Percentiles rank a stretch among this genome's conserved stretches.
Evolutionary conservation across 2,888 invertebrate species (phyloP).

Genomic region (Heterodera filipjevi): DNA sequence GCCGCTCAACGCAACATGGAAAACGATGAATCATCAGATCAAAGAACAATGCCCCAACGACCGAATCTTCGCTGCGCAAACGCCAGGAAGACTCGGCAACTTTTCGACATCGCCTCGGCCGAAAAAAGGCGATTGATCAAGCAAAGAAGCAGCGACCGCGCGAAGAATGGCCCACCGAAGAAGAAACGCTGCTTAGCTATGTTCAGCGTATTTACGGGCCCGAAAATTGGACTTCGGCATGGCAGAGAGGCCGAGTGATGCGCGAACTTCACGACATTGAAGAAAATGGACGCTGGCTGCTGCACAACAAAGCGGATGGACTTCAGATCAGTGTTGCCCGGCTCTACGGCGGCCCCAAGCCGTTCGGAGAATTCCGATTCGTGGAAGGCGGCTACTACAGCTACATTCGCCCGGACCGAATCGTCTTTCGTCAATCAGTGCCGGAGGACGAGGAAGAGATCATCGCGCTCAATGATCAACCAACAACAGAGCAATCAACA

Average conservation of each 20-base stretch:
- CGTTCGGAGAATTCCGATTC: background rate
- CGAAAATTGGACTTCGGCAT: background rate
- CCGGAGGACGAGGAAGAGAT: background rate
- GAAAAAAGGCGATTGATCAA: background rate
- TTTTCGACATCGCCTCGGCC: background rate
- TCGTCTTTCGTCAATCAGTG: background rate
- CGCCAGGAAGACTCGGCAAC: background rate
- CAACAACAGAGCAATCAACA: background rate
- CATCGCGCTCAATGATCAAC: background rate
- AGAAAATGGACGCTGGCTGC: background rate
- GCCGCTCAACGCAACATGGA: background rate
- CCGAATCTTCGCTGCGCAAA: background rate
- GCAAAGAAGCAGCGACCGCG: background rate
- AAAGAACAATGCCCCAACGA: background rate
- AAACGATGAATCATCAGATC: background rate
- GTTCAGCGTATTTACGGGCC: background rate
- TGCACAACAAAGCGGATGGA: background rate
- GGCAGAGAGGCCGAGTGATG: background rate
- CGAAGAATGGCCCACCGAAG: background rate
- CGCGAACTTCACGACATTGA: background rate
- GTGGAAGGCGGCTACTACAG: background rate
- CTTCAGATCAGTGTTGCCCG: background rate
- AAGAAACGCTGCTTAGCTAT: background rate
- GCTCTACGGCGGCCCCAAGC: background rate
- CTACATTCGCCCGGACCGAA: background rate